Base-by-base conservation (phyloP, 2,888 invertebrate species). In the Hydrotaea diabolus region DNA sequence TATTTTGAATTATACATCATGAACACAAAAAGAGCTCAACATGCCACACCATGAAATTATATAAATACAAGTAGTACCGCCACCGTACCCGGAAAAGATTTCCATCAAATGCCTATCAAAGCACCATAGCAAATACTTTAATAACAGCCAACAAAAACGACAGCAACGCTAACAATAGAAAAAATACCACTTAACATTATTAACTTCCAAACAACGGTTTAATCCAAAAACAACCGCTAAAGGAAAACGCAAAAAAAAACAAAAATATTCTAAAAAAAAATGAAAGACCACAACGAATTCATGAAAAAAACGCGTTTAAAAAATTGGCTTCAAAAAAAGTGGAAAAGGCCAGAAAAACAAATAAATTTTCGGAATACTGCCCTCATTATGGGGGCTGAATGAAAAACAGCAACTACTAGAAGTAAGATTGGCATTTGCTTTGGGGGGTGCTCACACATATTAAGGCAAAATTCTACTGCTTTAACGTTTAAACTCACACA, bases 61-160 rank as follows among this genome's bases (percentile, higher is more conserved):
- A 19, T 17, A n/a, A n/a, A n/a, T n/a, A 4, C 13, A 55, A 19
- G 4, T 55, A 19, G 19, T n/a, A n/a, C 19, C 21, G 23, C 53
- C 53, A 53, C 53, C 1, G 15, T 3, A 9, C 57, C 23, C 17
- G 13, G 39, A 57, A 57, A 15, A 36, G 73, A 73, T 73, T 57
- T 73, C 53, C 57, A 21, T 57, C 31, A 31, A 31, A 7, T 31
- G 31, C 31, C 7, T 31, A 59, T 57, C 15, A 59, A 43, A 73
- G n/a, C 13, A 21, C 39, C 43, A 43, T 36, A 73, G 21, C 57
- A 57, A 73, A 73, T 57, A 21, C 55, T 73, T 39, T 73, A 73
- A 57, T 55, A 73, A 55, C 17, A 55, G 9, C 31, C 15, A 23
- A 62, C 62, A 39, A 71, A 39, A 39, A 66, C 73, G 7, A 62